Percentiles rank a stretch among this genome's conserved stretches.
Evolutionary conservation across 2,113 vertebrate genomes (phyloP).

Genomic region (Aphyosemion australe): DNA sequence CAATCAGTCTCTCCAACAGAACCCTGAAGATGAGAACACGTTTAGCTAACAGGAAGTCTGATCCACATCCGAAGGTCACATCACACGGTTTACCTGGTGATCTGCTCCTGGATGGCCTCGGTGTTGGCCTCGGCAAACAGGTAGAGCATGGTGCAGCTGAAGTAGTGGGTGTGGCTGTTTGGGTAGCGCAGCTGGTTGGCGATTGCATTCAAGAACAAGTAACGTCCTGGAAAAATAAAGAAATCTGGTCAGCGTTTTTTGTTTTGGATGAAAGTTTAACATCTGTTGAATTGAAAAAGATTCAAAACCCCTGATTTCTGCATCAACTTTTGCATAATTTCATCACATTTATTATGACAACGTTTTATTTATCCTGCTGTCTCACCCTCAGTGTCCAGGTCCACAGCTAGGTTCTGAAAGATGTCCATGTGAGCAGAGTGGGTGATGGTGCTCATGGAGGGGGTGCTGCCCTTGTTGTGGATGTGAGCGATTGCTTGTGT

Average conservation of each 20-base stretch:
- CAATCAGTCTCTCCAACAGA: conserved; percentile 96
- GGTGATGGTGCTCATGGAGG: conserved; percentile 99
- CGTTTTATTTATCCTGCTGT: not conserved
- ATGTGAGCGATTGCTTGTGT: conserved; percentile 99
- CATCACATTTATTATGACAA: not conserved
- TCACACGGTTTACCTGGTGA: conserved; percentile 83
- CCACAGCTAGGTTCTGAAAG: conserved; percentile 98
- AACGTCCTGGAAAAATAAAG: conserved; percentile 83
- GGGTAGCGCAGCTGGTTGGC: conserved; percentile 99
- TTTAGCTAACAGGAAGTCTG: not conserved
- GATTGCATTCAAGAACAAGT: conserved; percentile 97
- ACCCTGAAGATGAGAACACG: conserved; percentile 78
- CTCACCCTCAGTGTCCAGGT: conserved; percentile 96
- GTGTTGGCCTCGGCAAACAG: conserved; percentile 98
- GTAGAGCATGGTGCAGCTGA: conserved; percentile 99
- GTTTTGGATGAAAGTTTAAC: not conserved
- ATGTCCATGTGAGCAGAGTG: conserved; percentile 99
- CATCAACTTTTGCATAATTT: conserved; percentile 70
- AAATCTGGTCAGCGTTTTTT: not conserved
- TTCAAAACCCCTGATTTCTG: too few species aligned
- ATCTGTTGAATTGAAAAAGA: not conserved
- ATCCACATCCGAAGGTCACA: not conserved
- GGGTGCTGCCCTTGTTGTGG: conserved; percentile 98
- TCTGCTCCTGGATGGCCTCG: conserved; percentile 98
- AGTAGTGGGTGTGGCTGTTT: conserved; percentile 99